Percentiles rank a stretch among this genome's conserved stretches.
phyloP scores from a whole-genome alignment of 2,113 vertebrate genomes.

The Rynchops niger region DNA sequence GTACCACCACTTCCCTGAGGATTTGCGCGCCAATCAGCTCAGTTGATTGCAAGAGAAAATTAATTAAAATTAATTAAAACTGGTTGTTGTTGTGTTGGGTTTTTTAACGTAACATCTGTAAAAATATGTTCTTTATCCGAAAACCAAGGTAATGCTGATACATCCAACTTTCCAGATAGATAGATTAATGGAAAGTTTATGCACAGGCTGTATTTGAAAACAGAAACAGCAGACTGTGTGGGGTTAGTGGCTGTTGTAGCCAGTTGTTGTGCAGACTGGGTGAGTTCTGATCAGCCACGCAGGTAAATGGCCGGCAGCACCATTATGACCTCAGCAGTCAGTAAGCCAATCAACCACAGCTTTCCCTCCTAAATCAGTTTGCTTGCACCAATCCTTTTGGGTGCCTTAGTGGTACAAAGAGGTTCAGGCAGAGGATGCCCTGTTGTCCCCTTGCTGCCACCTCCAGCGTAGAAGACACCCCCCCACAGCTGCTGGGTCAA shows the following conservation, averaged over 20 bases:
- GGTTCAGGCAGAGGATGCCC: too few species aligned
- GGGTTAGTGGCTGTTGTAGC: too few species aligned
- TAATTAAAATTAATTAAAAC: not conserved
- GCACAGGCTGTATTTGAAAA: not conserved
- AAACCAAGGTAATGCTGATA: not conserved
- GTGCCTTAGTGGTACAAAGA: not conserved
- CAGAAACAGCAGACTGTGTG: fast-evolving
- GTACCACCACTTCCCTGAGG: not conserved
- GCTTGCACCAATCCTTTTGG: not conserved
- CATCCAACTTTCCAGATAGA: not conserved
- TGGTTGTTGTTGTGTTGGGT: not conserved
- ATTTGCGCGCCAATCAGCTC: not conserved
- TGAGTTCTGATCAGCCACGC: fast-evolving
- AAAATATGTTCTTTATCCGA: not conserved
- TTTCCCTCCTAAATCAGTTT: not conserved
- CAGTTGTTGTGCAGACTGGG: not conserved
- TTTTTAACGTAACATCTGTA: not conserved
- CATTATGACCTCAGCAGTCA: not conserved
- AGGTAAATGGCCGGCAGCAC: not conserved
- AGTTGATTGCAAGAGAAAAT: not conserved
- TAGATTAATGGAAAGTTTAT: not conserved
- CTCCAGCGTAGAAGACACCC: not conserved
- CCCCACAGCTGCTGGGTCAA: fast-evolving
- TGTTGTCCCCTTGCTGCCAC: not conserved
- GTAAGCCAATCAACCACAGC: not conserved